Evolutionary conservation across 2,113 vertebrate genomes (phyloP).

Genomic region (Bubo bubo): DNA sequence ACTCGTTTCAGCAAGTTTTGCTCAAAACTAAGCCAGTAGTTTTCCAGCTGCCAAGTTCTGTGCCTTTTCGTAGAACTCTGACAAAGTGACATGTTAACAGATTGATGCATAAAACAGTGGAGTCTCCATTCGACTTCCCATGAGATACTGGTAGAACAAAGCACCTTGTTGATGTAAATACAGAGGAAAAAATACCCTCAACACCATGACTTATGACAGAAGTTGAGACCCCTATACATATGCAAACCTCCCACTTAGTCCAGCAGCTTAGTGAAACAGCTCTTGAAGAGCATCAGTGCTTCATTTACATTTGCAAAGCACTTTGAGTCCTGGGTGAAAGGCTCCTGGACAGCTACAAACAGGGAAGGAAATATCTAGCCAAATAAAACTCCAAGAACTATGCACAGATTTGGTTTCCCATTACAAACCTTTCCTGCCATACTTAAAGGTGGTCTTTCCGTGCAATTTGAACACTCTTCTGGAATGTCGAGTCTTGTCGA

Average conservation of each 20-base stretch:
- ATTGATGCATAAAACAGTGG: not conserved
- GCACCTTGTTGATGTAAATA: not conserved
- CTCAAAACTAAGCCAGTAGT: not conserved
- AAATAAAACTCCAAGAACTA: not conserved
- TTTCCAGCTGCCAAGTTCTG: not conserved
- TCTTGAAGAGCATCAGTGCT: not conserved
- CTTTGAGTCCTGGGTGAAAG: not conserved
- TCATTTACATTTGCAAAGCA: conserved; percentile 31
- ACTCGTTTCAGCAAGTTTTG: not conserved
- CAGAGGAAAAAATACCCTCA: not conserved
- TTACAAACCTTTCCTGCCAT: not conserved
- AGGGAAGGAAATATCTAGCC: not conserved
- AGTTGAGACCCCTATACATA: not conserved
- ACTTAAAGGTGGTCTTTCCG: not conserved
- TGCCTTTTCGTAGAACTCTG: not conserved
- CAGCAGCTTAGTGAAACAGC: not conserved
- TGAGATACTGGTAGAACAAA: not conserved
- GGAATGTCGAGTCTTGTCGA: not conserved
- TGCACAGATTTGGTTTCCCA: not conserved
- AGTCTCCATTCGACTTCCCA: not conserved
- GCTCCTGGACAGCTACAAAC: not conserved
- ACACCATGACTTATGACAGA: rapidly evolving
- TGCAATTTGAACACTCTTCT: not conserved
- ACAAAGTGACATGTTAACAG: not conserved
- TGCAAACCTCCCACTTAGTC: not conserved